phyloP scores from a whole-genome alignment of 2,888 invertebrate species.

The Unio pictorum region DNA sequence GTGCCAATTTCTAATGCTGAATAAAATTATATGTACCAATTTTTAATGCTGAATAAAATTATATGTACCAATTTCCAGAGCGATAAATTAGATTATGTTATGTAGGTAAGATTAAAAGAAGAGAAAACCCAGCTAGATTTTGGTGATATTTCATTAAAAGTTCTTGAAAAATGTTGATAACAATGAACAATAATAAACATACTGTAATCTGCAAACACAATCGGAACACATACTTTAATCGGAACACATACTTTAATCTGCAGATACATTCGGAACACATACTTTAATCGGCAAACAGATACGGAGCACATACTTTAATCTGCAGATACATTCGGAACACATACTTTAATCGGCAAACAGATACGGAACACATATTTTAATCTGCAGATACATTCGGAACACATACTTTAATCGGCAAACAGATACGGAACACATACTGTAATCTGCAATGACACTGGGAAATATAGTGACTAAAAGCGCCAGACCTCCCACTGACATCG shows the following conservation, averaged over 20 bases:
- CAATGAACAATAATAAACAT: too few species aligned
- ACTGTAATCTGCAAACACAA: too few species aligned
- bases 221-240: background rate
- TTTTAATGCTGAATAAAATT: too few species aligned
- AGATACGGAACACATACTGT: background rate
- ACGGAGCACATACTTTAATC: background rate
- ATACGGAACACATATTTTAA: background rate
- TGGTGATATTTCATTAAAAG: too few species aligned
- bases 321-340: background rate
- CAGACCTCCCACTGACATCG: constrained; percentile 1
- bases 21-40: too few species aligned
- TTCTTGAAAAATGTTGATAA: too few species aligned
- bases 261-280: background rate
- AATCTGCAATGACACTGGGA: background rate
- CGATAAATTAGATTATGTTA: too few species aligned
- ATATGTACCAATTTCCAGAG: too few species aligned
- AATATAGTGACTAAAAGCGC: background rate
- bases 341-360: too few species aligned
- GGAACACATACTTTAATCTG: background rate
- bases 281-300: background rate
- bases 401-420: background rate
- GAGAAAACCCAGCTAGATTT: too few species aligned
- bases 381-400: background rate
- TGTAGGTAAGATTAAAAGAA: too few species aligned
- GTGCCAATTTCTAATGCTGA: too few species aligned